A percentile compares a stretch with the other conserved stretches of the same genome.
These are phyloP conservation scores for Rotaria macrura DNA, from an alignment of 2,888 invertebrate genomes.

Conservation along the genomic window DNA sequence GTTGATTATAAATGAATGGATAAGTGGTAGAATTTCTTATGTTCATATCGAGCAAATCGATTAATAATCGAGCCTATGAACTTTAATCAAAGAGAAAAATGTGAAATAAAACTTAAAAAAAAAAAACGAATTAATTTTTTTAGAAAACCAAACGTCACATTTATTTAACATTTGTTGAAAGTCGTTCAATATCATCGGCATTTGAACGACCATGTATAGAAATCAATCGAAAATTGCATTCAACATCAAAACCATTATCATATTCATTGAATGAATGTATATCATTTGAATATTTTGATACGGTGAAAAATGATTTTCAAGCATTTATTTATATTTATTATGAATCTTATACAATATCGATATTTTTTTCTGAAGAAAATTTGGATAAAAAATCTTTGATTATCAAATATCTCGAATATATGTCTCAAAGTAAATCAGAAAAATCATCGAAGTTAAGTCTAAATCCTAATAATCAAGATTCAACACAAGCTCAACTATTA, in stretches of 20 bases:
- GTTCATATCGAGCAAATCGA: too few relatives aligned
- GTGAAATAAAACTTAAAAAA: too few relatives aligned
- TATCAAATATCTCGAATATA: not conserved
- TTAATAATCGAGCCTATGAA: too few relatives aligned
- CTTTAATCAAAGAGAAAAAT: too few relatives aligned
- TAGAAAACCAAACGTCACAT: not conserved
- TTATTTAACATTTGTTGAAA: not conserved
- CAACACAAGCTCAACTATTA: not conserved
- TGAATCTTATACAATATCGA: not conserved
- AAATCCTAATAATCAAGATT: not conserved
- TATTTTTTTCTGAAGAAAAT: not conserved
- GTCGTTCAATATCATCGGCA: not conserved
- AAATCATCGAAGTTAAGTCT: not conserved
- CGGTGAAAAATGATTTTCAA: not conserved
- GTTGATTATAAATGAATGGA: too few relatives aligned
- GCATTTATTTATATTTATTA: not conserved
- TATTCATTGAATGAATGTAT: not conserved
- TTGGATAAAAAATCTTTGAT: not conserved
- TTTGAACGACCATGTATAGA: not conserved
- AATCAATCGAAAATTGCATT: not conserved
- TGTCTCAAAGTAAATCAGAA: not conserved
- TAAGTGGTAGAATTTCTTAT: too few relatives aligned
- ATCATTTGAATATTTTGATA: not conserved
- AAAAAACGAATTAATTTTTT: too few relatives aligned
- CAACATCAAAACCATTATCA: not conserved